phyloP scores from a whole-genome alignment of 2,888 invertebrate species.

The Troilus luridus region DNA sequence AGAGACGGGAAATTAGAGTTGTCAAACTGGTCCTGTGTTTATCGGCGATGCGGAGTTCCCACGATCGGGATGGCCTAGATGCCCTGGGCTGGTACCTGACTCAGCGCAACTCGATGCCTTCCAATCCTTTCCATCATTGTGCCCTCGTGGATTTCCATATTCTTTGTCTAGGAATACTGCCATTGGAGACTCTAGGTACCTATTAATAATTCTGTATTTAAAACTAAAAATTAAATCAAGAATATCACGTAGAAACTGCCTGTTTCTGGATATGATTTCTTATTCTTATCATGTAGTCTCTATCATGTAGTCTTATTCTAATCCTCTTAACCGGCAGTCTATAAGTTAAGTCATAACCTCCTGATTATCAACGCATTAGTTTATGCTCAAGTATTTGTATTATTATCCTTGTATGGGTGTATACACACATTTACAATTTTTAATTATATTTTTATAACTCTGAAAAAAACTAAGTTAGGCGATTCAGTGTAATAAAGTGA shows the following conservation, averaged over 20 bases:
- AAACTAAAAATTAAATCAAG: background rate
- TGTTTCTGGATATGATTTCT: too few relatives aligned
- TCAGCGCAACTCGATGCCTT: constrained; percentile 25
- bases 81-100: constrained; percentile 34
- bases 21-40: constrained; percentile 31
- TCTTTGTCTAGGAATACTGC: background rate
- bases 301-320: too few relatives aligned
- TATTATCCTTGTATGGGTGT: too few relatives aligned
- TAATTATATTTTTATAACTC: too few relatives aligned
- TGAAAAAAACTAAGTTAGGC: too few relatives aligned
- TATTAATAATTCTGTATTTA: background rate
- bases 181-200: background rate
- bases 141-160: background rate
- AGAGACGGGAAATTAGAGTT: constrained; percentile 40
- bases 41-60: constrained; percentile 41
- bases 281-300: too few relatives aligned
- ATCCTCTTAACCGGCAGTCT: too few relatives aligned
- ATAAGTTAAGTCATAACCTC: too few relatives aligned
- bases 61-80: constrained; percentile 31
- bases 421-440: too few relatives aligned
- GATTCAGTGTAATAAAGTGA: too few relatives aligned
- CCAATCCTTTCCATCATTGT: constrained; percentile 17
- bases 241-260: background rate
- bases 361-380: too few relatives aligned
- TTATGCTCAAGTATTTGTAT: too few relatives aligned